phyloP scores from a whole-genome alignment of 2,888 invertebrate genomes.

The Agonopterix alstromeriana region DNA sequence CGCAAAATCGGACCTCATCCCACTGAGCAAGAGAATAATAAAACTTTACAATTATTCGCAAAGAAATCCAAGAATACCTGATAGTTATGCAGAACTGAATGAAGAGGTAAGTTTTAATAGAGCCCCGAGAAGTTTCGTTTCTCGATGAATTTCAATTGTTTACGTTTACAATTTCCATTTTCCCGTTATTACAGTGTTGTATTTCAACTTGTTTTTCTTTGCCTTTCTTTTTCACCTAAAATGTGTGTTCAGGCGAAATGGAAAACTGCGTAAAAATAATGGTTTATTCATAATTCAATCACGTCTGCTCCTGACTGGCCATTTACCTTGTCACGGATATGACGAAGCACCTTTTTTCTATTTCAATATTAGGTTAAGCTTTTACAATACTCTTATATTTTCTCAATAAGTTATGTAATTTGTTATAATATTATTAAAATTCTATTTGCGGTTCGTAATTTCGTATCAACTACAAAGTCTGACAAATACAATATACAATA shows the following conservation, averaged over 20 bases:
- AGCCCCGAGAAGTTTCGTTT: background rate
- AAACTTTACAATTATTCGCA: background rate
- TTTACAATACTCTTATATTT: no score
- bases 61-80: background rate
- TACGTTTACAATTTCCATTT: background rate
- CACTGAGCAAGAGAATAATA: constrained; percentile 1
- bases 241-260: background rate
- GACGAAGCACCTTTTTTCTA: constrained; percentile 11
- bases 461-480: no score
- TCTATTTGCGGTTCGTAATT: no score
- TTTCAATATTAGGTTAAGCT: constrained; percentile 4
- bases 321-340: constrained; percentile 11
- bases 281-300: constrained; percentile 15
- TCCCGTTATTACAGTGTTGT: background rate
- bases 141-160: constrained; percentile 1
- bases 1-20: no score
- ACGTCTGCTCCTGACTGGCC: constrained; percentile 8
- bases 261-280: constrained; percentile 6
- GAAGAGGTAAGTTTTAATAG: background rate
- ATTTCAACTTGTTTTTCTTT: background rate
- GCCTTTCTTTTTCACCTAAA: background rate
- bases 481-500: no score
- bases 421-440: no score
- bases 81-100: background rate
- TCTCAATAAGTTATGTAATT: no score